phyloP scores from a whole-genome alignment of 2,888 invertebrate species.

The Tolmerus cingulatus region DNA sequence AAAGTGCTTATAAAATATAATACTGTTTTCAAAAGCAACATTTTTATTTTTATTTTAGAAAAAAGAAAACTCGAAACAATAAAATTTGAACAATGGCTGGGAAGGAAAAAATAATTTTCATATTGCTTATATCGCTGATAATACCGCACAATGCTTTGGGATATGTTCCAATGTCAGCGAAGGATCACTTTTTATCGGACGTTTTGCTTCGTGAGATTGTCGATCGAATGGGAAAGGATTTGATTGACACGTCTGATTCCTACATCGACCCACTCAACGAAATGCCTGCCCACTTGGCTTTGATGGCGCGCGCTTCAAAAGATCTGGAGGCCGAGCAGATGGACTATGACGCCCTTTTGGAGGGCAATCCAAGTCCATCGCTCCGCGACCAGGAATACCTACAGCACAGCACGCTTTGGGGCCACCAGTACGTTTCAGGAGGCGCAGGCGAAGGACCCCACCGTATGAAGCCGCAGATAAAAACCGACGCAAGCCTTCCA shows the following conservation, averaged over 20 bases:
- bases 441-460: slow-evolving; percentile 75
- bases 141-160: slow-evolving; percentile 26
- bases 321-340: slow-evolving; percentile 70
- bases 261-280: slow-evolving; percentile 61
- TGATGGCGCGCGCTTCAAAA: slow-evolving; percentile 67
- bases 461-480: slow-evolving; percentile 70
- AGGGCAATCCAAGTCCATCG: slow-evolving; percentile 77
- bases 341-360: slow-evolving; percentile 77
- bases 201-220: slow-evolving; percentile 78
- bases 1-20: neutral
- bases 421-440: slow-evolving; percentile 78
- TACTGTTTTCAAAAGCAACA: neutral
- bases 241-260: slow-evolving; percentile 70
- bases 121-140: slow-evolving; percentile 5
- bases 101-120: slow-evolving; percentile 11
- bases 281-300: slow-evolving; percentile 58
- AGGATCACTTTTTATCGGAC: slow-evolving; percentile 75
- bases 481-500: slow-evolving; percentile 90
- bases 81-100: neutral
- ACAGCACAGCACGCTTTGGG: slow-evolving; percentile 80
- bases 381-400: slow-evolving; percentile 87
- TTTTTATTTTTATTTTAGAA: neutral
- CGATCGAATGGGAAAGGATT: slow-evolving; percentile 79
- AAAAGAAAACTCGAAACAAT: neutral
- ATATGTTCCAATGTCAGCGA: slow-evolving; percentile 51